Conservation (phyloP, 1,140 invertebrate species). For the Penaeus indicus region DNA sequence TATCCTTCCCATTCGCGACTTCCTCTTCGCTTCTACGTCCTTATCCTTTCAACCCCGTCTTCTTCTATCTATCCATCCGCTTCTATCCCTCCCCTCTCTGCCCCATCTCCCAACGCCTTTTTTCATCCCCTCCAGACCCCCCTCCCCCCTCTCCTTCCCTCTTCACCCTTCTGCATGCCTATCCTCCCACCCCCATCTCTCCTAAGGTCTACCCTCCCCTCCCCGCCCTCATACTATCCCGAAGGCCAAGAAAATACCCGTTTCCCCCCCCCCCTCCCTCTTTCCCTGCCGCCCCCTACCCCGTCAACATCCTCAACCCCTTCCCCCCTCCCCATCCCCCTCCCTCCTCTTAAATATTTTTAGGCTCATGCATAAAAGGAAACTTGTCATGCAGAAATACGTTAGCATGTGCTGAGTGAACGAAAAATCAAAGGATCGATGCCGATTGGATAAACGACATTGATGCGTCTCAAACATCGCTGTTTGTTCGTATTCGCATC, state of each 20-base stretch:
- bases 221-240: neutral
- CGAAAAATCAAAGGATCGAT: too few species aligned
- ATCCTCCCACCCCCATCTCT: too few species aligned
- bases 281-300: neutral
- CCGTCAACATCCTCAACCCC: neutral
- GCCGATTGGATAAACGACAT: too few species aligned
- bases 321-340: neutral
- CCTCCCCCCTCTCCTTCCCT: neutral
- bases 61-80: too few species aligned
- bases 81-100: too few species aligned
- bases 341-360: constrained; percentile 23
- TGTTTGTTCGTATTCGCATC: too few species aligned
- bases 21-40: too few species aligned
- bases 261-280: neutral
- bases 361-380: neutral
- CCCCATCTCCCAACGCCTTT: too few species aligned
- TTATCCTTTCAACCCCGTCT: too few species aligned
- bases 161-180: neutral
- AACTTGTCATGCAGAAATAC: neutral
- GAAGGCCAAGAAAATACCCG: neutral
- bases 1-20: too few species aligned
- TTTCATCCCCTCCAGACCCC: neutral
- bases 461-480: too few species aligned
- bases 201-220: neutral
- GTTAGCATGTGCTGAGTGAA: too few species aligned